Evolutionary conservation across 2,888 invertebrate genomes (phyloP).

Genomic region (Xanthorhoe spadicearia): DNA sequence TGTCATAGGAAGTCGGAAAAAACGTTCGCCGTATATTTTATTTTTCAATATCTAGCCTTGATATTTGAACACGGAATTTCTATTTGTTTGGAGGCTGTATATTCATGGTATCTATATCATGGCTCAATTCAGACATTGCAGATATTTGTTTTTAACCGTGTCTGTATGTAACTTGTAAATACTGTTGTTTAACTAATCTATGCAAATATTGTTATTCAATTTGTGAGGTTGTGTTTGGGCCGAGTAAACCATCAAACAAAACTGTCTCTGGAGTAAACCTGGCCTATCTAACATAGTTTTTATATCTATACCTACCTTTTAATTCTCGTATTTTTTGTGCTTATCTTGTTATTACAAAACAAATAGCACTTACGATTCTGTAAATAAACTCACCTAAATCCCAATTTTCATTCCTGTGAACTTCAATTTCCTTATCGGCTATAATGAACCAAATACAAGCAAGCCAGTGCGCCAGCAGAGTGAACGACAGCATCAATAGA

Average conservation of each 20-base stretch:
- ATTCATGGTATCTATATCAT: background rate
- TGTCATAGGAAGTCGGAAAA: background rate
- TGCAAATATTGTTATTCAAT: too few species aligned
- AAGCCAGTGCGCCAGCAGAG: constrained; percentile 97
- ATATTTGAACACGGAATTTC: background rate
- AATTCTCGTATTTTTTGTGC: too few species aligned
- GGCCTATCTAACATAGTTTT: too few species aligned
- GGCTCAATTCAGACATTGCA: background rate
- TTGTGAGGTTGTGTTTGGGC: background rate
- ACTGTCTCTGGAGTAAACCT: too few species aligned
- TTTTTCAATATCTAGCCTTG: background rate
- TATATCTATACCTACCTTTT: too few species aligned
- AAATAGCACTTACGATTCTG: background rate
- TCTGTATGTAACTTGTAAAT: background rate
- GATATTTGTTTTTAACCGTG: background rate
- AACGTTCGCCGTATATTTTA: background rate
- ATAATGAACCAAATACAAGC: constrained; percentile 99
- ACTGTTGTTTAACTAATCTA: background rate
- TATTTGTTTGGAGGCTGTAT: background rate
- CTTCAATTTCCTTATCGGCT: constrained; percentile 94
- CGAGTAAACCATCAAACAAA: background rate
- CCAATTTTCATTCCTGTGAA: constrained; percentile 89
- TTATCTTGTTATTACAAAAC: too few species aligned
- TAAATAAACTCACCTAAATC: constrained; percentile 88
- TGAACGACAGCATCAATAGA: constrained; percentile 96